Evolutionary conservation across 2,797 vertebrate species (phyloP), one percentile per base, ranked within the genome.

Genomic region (Takifugu ocellatus): DNA sequence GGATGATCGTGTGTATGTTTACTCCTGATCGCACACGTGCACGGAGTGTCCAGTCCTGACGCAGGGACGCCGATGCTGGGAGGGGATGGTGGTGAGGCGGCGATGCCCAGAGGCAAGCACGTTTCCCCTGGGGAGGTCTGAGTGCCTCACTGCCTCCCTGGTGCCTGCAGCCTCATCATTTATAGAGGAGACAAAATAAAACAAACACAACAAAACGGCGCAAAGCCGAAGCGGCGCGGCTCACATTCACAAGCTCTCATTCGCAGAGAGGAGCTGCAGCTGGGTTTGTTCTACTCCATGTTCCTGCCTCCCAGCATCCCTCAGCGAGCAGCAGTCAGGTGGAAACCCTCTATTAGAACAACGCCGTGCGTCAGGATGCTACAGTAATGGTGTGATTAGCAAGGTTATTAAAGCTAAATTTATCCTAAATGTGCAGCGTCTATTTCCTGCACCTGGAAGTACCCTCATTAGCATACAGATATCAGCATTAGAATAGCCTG

Each of bases 111-210:
- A 51, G 56, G 77, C 59, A 51, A 79, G 72, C 66, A 12, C 54
- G 51, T 49, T 50, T 29, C 72, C 77, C 83, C 68, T 15, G 12
- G 78, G 82, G 70, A 81, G 65, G 52, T 44, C 71, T 80, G 86
- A 88, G 81, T 88, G 82, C 82, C 73, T 84, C 70, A 56, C 25
- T 54, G 25, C 55, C 29, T 51, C 72, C 63, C 82, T 61, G 65
- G 51, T 1, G 76, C 70, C 70, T 79, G 65, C 55, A 82, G 77
- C 75, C 71, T 89, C 81, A 88, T 89, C 74, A 85, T 81, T 89
- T 87, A 88, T 89, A 69, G 53, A 89, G 1, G 79, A 86, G 78
- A 86, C 84, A 87, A 86, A 88, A 82, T 86, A 87, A 83, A 86
- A 81, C 85, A 85, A 87, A 89, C 82, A 81, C 66, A 84, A 84